These are phyloP conservation scores for Sclerodermus sp. DNA, from an alignment of 2,888 invertebrate genomes.

Conservation along the genomic window DNA sequence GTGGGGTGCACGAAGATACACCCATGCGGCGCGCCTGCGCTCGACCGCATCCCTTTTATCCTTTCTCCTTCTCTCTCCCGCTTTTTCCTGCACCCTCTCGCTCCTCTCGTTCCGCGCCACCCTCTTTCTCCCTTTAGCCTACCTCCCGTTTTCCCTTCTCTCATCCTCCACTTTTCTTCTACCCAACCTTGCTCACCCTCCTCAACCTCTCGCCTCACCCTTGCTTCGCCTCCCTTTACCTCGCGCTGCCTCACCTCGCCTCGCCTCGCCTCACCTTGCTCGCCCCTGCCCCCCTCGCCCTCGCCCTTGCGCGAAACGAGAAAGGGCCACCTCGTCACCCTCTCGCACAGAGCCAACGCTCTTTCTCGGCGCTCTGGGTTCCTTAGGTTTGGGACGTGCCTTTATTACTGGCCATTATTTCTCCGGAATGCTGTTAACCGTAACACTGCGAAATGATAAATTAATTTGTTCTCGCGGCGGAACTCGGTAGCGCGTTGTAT, in stretches of 20 bases:
- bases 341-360: not conserved
- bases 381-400: conserved; percentile 21
- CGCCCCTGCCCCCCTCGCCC: not conserved
- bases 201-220: not conserved
- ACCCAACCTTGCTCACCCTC: not conserved
- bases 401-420: conserved; percentile 29
- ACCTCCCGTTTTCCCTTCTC: not conserved
- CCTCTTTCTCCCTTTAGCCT: not conserved
- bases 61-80: conserved; percentile 8
- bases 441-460: conserved; percentile 30
- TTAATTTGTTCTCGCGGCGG: conserved; percentile 32
- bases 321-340: not conserved
- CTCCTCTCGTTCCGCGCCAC: not conserved
- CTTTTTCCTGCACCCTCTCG: conserved; percentile 1
- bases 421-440: conserved; percentile 27
- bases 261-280: not conserved
- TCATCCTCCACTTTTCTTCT: not conserved
- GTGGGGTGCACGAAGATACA: conserved; percentile 45
- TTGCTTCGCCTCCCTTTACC: not conserved
- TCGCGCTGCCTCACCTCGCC: not conserved
- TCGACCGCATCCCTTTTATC: not conserved
- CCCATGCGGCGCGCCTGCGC: conserved; percentile 47
- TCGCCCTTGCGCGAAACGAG: not conserved
- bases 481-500: too few species aligned
- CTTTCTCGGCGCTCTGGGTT: conserved; percentile 9